phyloP scores from a whole-genome alignment of 2,797 vertebrate species.

The Micromesistius poutassou region DNA sequence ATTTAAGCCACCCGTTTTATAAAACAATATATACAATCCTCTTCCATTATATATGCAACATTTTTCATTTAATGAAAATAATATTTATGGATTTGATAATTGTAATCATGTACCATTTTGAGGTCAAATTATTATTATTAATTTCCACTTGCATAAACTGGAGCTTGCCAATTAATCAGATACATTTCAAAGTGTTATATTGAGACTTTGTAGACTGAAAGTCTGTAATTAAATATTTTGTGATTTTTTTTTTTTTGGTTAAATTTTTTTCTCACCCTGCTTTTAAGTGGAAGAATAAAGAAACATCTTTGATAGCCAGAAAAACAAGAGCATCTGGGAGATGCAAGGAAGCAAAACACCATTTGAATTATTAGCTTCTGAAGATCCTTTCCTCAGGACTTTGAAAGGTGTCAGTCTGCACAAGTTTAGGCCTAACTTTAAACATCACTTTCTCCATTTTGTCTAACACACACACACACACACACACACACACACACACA shows the following conservation, averaged over 20 bases:
- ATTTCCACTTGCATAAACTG: conserved; percentile 13
- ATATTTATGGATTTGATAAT: background rate
- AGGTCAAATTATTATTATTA: conserved; percentile 6
- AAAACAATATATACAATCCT: conserved; percentile 33
- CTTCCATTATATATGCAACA: conserved; percentile 43
- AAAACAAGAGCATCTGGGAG: conserved; percentile 65
- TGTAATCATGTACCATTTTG: background rate
- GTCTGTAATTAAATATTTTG: conserved; percentile 48
- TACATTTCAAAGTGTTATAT: conserved; percentile 42
- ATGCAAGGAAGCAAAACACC: conserved; percentile 57
- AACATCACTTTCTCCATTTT: conserved; percentile 28
- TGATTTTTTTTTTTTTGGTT: conserved; percentile 44
- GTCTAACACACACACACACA: background rate
- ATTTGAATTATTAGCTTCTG: conserved; percentile 62
- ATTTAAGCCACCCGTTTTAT: too few relatives aligned
- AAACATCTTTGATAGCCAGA: conserved; percentile 64
- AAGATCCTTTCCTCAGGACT: conserved; percentile 52
- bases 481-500: background rate
- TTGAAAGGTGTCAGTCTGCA: conserved; percentile 31
- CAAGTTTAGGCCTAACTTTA: conserved; percentile 32
- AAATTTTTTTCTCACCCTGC: conserved; percentile 45
- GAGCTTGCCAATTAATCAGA: conserved; percentile 32
- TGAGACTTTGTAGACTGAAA: conserved; percentile 42
- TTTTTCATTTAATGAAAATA: conserved; percentile 21
- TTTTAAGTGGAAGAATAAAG: conserved; percentile 63